Base-by-base conservation (phyloP, 1,140 invertebrate genomes). In the Thalassaphorura encarpata region DNA sequence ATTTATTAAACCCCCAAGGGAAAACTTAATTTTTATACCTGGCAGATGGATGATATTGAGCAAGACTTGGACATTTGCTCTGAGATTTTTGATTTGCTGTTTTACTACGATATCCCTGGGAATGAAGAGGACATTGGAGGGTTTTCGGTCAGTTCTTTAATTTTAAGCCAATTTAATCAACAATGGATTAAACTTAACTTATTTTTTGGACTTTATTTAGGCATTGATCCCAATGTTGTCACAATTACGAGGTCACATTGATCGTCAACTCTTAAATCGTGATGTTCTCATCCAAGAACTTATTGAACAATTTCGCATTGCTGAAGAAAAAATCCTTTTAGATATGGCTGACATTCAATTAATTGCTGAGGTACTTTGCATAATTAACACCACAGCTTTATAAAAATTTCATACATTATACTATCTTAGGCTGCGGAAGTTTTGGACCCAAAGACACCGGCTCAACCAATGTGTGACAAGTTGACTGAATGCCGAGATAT, bases 41-140 rank as follows among this genome's bases (percentile, higher is more conserved):
- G 53, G 13, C 21, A 58, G 21, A 40, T 45, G 39, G 39, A 56
- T 16, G 43, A 41, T n/a, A 60, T 52, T 23, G 54, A 58, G 26
- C 33, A 11, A 53, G 40, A 54, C 26, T 26, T 53, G 15, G 51
- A 55, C 27, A 56, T 49, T 40, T 48, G 48, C 31, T 40, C 42
- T 4, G 54, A 63, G 33, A 29, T 61, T 31, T 52, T 18, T 41
- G 61, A 63, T n/a, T 27, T 59, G 21, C 59, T 63, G 27, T 49
- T 48, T 21, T n/a, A 16, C 2, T 48, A 56, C 26, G n/a, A 39
- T 5, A 61, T 61, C 21, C 40, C 24, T 23, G 23, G 27, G 2
- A 21, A 3, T 5, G 43, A 47, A 24, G 54, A 48, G 15, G 21
- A 19, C 33, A 5, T 4, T n/a, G 39, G 15, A 4, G 29, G 24